These are phyloP conservation scores for Thaumatotibia leucotreta DNA, from an alignment of 1,140 invertebrate species.

Conservation along the genomic window DNA sequence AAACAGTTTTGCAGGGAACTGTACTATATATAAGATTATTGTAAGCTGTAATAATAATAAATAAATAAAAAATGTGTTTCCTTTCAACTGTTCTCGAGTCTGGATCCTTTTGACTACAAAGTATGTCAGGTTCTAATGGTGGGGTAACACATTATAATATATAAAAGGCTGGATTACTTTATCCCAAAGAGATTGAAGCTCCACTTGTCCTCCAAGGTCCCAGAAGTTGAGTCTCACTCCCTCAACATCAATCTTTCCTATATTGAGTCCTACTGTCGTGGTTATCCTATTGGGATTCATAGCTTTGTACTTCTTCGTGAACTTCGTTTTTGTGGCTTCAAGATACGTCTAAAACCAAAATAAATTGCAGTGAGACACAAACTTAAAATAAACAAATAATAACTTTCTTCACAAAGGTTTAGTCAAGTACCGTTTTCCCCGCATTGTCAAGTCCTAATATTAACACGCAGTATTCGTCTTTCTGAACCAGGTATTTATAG, in stretches of 20 bases:
- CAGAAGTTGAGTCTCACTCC: conserved; percentile 97
- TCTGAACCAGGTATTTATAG: conserved; percentile 97
- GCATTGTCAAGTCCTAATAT: conserved; percentile 99
- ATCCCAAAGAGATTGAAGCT: conserved; percentile 99
- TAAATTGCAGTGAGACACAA: background rate
- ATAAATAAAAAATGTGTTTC: no score
- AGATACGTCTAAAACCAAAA: conserved; percentile 90
- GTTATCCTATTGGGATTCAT: conserved; percentile 97
- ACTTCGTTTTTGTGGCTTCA: conserved; percentile 98
- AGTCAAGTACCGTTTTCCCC: conserved; percentile 93
- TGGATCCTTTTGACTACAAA: no score
- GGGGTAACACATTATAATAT: background rate
- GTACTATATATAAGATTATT: no score
- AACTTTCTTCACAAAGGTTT: conserved; percentile 21
- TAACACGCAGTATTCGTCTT: conserved; percentile 98
- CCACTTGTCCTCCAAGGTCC: conserved; percentile 98
- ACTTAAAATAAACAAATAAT: background rate
- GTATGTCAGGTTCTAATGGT: no score
- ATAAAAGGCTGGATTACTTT: conserved; percentile 80
- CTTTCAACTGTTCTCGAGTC: no score
- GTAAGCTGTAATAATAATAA: no score
- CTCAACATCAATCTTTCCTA: conserved; percentile 95
- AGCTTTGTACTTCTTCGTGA: conserved; percentile 95
- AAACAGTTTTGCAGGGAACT: no score
- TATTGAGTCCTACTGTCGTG: conserved; percentile 98